Evolutionary conservation across 2,113 vertebrate genomes (phyloP), one percentile per base, ranked within the genome.

Genomic region (Thamnophis sirtalis): DNA sequence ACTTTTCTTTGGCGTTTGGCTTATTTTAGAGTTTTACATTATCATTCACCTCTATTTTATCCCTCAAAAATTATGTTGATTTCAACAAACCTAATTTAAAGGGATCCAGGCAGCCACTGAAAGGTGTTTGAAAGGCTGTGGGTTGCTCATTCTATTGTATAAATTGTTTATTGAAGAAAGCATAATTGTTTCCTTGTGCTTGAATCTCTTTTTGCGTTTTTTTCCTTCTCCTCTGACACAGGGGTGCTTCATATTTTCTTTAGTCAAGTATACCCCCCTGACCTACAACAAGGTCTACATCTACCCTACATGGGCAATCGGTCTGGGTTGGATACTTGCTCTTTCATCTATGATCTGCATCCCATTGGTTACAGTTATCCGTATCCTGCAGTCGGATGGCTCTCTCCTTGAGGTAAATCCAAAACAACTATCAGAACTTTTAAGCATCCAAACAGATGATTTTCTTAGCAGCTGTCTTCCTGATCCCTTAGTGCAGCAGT

Each of bases 231-330:
- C 93, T 91, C 56, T 86, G 5, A 5, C n/a, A 49, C 95, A 99
- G 99, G 98, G 98, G 93, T 99, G 99, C 97, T 99, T 99, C 91
- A 91, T 99, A 95, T 99, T 99, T 97, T 99, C 99, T 60, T 96
- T 99, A 94, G 99, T 98, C 96, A 99, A 99, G 97, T 99, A 99
- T 91, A 98, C 98, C 93, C 99, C 99, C 80, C 97, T 99, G 97
- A 99, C 98, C 93, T 99, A 99, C 95, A 99, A 99, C 97, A 99
- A 99, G 96, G 96, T 98, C 95, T 99, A 99, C 89, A 96, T 97
- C 60, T 99, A 99, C 95, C 99, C 99, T 3, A 97, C 98, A 84
- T 99, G 99, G 99, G 98, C 99, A 93, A 98, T 99, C 2, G 99
- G 99, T 89, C 93, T 99, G 87, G 99, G 99, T 93, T 99, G 99